Conservation (phyloP, 2,113 vertebrate genomes). For the Sigmodon hispidus region DNA sequence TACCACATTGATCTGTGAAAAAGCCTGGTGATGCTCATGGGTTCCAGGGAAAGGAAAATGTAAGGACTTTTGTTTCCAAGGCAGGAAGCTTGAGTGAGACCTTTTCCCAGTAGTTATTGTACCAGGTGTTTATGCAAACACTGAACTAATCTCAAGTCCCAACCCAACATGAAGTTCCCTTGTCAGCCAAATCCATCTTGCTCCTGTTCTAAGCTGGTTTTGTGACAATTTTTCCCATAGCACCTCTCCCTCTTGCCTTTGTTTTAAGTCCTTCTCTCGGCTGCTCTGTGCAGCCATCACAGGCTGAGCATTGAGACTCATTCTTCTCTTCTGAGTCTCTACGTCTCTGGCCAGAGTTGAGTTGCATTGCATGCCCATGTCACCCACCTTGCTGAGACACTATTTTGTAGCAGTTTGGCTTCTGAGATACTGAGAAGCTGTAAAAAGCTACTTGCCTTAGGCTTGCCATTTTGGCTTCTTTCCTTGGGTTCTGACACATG, state of each 20-base stretch:
- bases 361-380: background rate
- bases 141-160: background rate
- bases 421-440: background rate
- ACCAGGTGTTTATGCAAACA: background rate
- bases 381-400: no score
- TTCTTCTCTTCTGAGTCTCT: background rate
- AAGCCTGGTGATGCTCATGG: background rate
- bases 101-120: background rate
- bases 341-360: background rate
- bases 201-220: background rate
- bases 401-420: background rate
- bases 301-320: background rate
- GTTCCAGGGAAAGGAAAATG: background rate
- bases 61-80: background rate
- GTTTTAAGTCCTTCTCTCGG: background rate
- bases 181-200: background rate
- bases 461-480: background rate
- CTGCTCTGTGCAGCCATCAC: background rate
- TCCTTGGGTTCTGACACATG: slow-evolving; percentile 1
- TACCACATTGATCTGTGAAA: background rate
- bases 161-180: background rate
- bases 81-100: no score
- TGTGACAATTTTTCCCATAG: background rate
- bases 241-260: background rate
- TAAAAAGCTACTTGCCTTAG: background rate